phyloP scores from a whole-genome alignment of 2,113 vertebrate species.

The Boulengeromyrus knoepffleri region DNA sequence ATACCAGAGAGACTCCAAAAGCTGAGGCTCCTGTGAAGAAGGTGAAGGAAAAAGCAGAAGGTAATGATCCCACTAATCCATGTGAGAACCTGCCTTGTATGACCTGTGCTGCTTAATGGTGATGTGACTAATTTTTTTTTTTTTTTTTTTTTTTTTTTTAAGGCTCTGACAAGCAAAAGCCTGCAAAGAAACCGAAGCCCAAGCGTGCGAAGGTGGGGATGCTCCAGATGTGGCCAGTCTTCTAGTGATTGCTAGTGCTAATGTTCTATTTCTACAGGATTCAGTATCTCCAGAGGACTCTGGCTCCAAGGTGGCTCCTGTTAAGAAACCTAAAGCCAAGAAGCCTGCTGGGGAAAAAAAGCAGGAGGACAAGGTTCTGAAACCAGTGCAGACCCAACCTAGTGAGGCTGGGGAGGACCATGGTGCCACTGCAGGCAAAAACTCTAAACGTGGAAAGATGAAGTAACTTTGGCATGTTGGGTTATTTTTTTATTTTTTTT shows the following conservation, averaged over 20 bases:
- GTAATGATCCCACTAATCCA: not conserved
- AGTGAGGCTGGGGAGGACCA: not conserved
- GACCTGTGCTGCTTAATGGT: not conserved
- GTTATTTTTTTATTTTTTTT: not conserved
- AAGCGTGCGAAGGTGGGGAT: not conserved
- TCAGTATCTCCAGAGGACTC: slow-evolving; percentile 6
- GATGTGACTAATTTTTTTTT: not conserved
- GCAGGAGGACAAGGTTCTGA: slow-evolving; percentile 23
- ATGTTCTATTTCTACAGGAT: slow-evolving; percentile 21
- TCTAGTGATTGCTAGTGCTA: not conserved
- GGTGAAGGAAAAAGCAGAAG: slow-evolving; percentile 17
- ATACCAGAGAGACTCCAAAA: slow-evolving; percentile 24
- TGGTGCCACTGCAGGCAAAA: not conserved
- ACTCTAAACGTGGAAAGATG: not conserved
- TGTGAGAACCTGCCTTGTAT: not conserved
- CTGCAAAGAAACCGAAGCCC: slow-evolving; percentile 35
- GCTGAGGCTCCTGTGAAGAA: not conserved
- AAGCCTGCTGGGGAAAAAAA: not conserved
- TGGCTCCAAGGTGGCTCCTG: slow-evolving; percentile 40
- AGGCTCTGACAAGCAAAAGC: slow-evolving; percentile 18
- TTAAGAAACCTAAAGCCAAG: slow-evolving; percentile 55
- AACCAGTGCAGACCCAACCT: not conserved
- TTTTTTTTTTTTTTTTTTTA: not conserved
- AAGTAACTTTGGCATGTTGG: not conserved
- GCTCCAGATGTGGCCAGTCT: not conserved